Conservation (phyloP, 2,888 invertebrate genomes). For the Drosophila kanekoi region DNA sequence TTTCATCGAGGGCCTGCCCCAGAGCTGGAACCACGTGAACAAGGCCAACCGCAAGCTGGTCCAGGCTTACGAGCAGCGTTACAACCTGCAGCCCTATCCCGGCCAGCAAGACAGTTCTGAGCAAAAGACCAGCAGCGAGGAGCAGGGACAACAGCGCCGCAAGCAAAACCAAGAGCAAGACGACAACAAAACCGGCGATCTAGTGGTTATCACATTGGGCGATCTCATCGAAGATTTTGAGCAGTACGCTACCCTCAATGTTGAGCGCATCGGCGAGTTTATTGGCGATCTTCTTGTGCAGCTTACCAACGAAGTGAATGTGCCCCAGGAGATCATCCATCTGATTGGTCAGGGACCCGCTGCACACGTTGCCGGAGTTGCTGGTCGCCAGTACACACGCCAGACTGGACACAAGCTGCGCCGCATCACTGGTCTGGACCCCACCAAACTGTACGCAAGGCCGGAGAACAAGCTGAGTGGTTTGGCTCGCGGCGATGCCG, state of each 20-base stretch:
- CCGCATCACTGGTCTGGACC: constrained; percentile 84
- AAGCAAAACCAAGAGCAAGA: constrained; percentile 48
- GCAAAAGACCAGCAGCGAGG: constrained; percentile 64
- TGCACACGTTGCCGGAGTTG: constrained; percentile 83
- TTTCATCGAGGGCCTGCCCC: constrained; percentile 79
- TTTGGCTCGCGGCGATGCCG: constrained; percentile 83
- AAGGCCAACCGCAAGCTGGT: constrained; percentile 79
- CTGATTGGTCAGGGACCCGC: constrained; percentile 81
- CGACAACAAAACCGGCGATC: constrained; percentile 65
- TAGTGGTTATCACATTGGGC: constrained; percentile 80
- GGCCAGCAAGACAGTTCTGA: constrained; percentile 43
- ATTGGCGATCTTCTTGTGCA: constrained; percentile 77
- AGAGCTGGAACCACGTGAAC: constrained; percentile 55
- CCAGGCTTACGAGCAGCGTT: constrained; percentile 80
- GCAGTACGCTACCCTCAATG: constrained; percentile 63
- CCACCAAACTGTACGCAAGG: constrained; percentile 72
- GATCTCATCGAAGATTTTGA: constrained; percentile 67
- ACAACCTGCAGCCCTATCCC: constrained; percentile 63
- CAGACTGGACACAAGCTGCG: constrained; percentile 79
- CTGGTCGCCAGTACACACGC: constrained; percentile 79
- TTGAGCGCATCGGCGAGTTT: constrained; percentile 73
- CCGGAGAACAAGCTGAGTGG: constrained; percentile 69
- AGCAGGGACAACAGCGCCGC: constrained; percentile 50
- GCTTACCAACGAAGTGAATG: constrained; percentile 64
- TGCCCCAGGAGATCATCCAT: constrained; percentile 80